These are phyloP conservation scores for Lochmaea capreae DNA, from an alignment of 2,888 invertebrate species.

Conservation along the genomic window DNA sequence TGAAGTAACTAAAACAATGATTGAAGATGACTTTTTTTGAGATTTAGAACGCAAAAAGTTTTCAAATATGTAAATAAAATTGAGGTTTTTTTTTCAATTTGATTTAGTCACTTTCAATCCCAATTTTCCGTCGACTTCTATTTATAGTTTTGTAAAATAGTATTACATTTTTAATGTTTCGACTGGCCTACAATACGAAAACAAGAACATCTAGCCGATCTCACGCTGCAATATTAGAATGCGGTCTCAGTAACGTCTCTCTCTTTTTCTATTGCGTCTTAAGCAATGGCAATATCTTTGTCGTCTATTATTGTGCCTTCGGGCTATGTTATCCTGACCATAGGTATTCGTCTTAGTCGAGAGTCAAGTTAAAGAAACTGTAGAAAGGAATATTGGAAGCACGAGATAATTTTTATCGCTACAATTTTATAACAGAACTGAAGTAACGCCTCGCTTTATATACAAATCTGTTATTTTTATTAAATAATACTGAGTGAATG, in stretches of 20 bases:
- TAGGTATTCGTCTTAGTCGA: background rate
- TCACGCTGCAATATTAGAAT: slow-evolving; percentile 4
- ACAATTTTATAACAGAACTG: background rate
- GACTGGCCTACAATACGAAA: slow-evolving; percentile 6
- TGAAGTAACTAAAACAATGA: no score
- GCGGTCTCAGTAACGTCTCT: background rate
- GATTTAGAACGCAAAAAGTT: no score
- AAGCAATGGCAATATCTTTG: background rate
- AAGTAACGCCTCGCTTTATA: no score
- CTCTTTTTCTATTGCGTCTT: background rate
- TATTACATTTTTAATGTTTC: background rate
- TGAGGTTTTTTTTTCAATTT: no score
- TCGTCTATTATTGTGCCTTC: slow-evolving; percentile 5
- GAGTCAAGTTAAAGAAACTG: background rate
- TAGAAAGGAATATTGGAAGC: background rate
- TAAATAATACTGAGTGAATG: background rate
- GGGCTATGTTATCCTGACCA: slow-evolving; percentile 7
- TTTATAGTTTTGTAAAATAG: background rate
- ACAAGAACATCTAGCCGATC: slow-evolving; percentile 1
- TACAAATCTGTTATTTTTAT: background rate
- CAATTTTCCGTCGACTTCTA: background rate
- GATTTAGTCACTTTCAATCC: no score
- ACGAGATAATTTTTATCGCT: background rate
- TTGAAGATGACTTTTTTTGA: no score
- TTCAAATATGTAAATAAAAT: no score